phyloP scores from a whole-genome alignment of 2,797 vertebrate species.

The Danio aesculapii region DNA sequence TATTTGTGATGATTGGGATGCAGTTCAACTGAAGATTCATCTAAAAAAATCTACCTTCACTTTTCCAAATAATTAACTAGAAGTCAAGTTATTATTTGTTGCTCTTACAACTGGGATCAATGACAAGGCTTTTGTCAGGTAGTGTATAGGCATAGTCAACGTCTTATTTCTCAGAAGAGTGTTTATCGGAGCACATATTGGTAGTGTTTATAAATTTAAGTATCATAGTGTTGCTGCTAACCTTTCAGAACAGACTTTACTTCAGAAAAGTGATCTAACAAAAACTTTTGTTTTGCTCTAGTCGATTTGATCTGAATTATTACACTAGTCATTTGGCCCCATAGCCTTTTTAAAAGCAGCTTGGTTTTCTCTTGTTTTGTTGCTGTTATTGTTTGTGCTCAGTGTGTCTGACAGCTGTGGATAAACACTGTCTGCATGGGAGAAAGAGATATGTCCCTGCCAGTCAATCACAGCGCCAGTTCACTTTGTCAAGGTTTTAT shows the following conservation, averaged over 20 bases:
- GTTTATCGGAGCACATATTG: no score
- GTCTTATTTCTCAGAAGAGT: no score
- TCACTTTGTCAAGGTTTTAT: background rate
- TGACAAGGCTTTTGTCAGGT: no score
- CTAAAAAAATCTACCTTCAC: no score
- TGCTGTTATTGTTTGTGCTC: background rate
- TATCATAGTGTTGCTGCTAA: background rate
- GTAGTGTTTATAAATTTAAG: background rate
- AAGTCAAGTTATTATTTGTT: no score
- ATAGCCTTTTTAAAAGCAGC: background rate
- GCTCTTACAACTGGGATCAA: no score
- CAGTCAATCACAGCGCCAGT: slow-evolving; percentile 12
- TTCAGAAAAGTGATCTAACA: background rate
- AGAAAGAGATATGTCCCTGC: background rate
- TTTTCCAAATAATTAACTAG: no score
- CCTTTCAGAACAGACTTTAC: background rate
- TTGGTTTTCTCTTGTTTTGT: background rate
- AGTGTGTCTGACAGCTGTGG: slow-evolving; percentile 12
- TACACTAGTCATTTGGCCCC: background rate
- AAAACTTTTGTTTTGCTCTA: background rate
- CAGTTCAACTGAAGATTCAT: no score
- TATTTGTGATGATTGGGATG: no score
- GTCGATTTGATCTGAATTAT: slow-evolving; percentile 1
- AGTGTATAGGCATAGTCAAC: no score
- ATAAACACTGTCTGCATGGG: background rate